Conservation (phyloP, 1,140 invertebrate species). For the Neodiprion lecontei region DNA sequence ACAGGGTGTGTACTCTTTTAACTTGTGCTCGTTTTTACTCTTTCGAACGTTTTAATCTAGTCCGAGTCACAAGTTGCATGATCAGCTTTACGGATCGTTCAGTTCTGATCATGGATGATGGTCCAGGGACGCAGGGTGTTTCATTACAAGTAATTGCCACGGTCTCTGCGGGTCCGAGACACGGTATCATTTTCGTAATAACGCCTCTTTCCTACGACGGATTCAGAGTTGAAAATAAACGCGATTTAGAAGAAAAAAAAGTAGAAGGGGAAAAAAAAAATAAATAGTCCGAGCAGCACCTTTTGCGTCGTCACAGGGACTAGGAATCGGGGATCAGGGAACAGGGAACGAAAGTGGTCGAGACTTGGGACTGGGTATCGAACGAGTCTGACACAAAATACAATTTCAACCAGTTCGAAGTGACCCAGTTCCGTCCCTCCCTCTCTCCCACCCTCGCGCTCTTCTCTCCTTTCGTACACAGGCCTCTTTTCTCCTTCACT, state of each 20-base stretch:
- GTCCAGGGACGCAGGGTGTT: conserved; percentile 47
- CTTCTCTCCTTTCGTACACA: neutral
- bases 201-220: conserved; percentile 40
- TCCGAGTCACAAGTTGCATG: no score
- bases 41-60: no score
- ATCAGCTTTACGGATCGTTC: no score
- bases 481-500: neutral
- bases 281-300: no score
- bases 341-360: neutral
- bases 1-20: no score
- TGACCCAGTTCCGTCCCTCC: conserved; percentile 43
- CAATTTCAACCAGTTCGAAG: conserved; percentile 41
- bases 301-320: no score
- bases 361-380: conserved; percentile 9
- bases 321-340: neutral
- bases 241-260: conserved; percentile 6
- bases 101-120: neutral
- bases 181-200: conserved; percentile 63
- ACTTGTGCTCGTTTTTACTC: no score
- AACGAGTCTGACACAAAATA: conserved; percentile 30
- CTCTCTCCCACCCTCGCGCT: conserved; percentile 8
- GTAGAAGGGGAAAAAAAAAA: neutral
- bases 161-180: conserved; percentile 56
- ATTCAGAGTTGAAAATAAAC: conserved; percentile 20
- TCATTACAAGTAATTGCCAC: conserved; percentile 59